phyloP scores from a whole-genome alignment of 2,888 invertebrate genomes.

The Salpingus planirostris region DNA sequence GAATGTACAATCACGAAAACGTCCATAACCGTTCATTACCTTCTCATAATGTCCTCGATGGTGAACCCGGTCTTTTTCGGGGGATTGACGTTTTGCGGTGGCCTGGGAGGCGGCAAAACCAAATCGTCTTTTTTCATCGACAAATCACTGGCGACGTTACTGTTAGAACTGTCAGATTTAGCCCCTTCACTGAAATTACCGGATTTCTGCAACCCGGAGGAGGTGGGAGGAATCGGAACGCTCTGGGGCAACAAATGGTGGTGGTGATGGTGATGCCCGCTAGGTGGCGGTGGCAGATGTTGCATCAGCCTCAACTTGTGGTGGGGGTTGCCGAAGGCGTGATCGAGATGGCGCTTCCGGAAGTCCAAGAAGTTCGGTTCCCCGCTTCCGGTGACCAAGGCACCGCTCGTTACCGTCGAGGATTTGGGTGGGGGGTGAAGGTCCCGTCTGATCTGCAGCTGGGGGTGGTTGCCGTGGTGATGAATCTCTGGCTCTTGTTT shows the following conservation, averaged over 20 bases:
- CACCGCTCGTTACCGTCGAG: constrained; percentile 39
- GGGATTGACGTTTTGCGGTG: constrained; percentile 51
- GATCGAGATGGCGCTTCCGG: constrained; percentile 50
- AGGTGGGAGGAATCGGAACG: constrained; percentile 24
- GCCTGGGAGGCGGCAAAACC: constrained; percentile 45
- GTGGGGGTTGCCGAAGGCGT: constrained; percentile 25
- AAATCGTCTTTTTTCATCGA: constrained; percentile 38
- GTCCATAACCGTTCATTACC: no score
- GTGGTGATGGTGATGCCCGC: constrained; percentile 3
- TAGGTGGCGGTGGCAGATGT: constrained; percentile 11
- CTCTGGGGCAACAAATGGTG: constrained; percentile 23
- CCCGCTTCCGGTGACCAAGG: constrained; percentile 38
- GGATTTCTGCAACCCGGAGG: not conserved
- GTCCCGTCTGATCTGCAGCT: constrained; percentile 68
- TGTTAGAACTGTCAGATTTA: no score
- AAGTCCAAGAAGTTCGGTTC: constrained; percentile 47
- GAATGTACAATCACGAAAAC: no score
- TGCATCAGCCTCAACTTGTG: constrained; percentile 31
- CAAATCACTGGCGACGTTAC: constrained; percentile 36
- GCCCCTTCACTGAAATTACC: constrained; percentile 7
- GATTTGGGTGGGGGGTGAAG: constrained; percentile 48
- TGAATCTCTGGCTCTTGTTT: constrained; percentile 46
- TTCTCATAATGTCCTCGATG: constrained; percentile 86
- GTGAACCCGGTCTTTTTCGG: constrained; percentile 74
- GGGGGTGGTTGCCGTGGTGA: constrained; percentile 36